Conservation (phyloP, 2,888 invertebrate species). For the Agrenia bidenticulata region DNA sequence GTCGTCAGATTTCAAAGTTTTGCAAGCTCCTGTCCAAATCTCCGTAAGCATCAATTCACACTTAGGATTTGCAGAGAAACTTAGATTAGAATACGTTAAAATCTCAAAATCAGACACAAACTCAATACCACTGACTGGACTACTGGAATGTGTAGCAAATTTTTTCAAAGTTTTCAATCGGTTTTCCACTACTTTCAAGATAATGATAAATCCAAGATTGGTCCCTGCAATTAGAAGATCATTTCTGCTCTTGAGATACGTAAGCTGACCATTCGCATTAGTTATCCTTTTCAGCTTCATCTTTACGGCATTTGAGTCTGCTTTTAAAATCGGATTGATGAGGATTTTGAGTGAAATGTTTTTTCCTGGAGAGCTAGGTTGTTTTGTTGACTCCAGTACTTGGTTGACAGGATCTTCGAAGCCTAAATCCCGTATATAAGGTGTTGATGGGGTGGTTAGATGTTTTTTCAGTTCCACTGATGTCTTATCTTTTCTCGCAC, state of each 20-base stretch:
- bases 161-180: slow-evolving; percentile 34
- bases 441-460: slow-evolving; percentile 43
- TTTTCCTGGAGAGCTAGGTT: not conserved
- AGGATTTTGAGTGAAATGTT: not conserved
- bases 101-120: slow-evolving; percentile 41
- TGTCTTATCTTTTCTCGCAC: slow-evolving; percentile 22
- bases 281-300: slow-evolving; percentile 47
- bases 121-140: slow-evolving; percentile 49
- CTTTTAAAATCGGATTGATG: slow-evolving; percentile 36
- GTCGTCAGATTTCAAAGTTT: slow-evolving; percentile 47
- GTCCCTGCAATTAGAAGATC: slow-evolving; percentile 46
- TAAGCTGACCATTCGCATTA: slow-evolving; percentile 41
- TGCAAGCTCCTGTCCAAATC: slow-evolving; percentile 40
- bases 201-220: slow-evolving; percentile 41
- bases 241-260: slow-evolving; percentile 38
- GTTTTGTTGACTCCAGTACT: not conserved
- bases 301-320: slow-evolving; percentile 38
- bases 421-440: slow-evolving; percentile 25
- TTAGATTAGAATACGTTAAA: slow-evolving; percentile 46
- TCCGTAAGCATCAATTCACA: slow-evolving; percentile 49
- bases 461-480: slow-evolving; percentile 26
- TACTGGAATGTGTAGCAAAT: slow-evolving; percentile 44
- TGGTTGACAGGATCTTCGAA: not conserved
- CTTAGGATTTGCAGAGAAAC: slow-evolving; percentile 51
- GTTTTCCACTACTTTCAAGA: slow-evolving; percentile 35